Evolutionary conservation across 2,888 invertebrate species (phyloP).

Genomic region (Liposcelis brunnea): DNA sequence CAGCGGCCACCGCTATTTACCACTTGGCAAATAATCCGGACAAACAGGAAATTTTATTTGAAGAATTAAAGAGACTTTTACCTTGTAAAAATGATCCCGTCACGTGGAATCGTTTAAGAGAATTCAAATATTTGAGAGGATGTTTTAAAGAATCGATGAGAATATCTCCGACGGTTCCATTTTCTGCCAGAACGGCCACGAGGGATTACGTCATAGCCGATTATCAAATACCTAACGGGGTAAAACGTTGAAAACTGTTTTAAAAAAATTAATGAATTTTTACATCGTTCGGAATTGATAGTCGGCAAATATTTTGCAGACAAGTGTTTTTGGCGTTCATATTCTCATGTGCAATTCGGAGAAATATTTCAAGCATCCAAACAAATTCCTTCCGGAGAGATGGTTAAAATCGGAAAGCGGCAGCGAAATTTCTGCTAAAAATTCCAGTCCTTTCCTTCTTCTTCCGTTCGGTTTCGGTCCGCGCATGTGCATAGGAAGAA

Average conservation of each 20-base stretch:
- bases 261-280: background rate
- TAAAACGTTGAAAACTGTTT: too few relatives aligned
- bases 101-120: too few relatives aligned
- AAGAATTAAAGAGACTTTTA: slow-evolving; percentile 40
- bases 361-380: background rate
- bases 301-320: background rate
- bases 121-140: too few relatives aligned
- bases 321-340: background rate
- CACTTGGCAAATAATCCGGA: slow-evolving; percentile 51
- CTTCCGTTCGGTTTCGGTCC: slow-evolving; percentile 5
- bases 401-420: background rate
- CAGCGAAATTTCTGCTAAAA: background rate
- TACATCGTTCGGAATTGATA: background rate
- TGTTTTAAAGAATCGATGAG: too few relatives aligned
- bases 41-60: slow-evolving; percentile 43
- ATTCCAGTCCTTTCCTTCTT: background rate
- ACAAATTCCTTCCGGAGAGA: background rate
- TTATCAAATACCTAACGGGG: too few relatives aligned
- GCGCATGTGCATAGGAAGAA: background rate
- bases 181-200: too few relatives aligned
- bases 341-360: background rate
- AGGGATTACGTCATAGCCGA: too few relatives aligned
- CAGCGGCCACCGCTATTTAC: slow-evolving; percentile 55
- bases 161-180: too few relatives aligned
- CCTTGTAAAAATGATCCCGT: slow-evolving; percentile 28